Conservation (phyloP, 2,797 vertebrate species). For the Mus caroli region DNA sequence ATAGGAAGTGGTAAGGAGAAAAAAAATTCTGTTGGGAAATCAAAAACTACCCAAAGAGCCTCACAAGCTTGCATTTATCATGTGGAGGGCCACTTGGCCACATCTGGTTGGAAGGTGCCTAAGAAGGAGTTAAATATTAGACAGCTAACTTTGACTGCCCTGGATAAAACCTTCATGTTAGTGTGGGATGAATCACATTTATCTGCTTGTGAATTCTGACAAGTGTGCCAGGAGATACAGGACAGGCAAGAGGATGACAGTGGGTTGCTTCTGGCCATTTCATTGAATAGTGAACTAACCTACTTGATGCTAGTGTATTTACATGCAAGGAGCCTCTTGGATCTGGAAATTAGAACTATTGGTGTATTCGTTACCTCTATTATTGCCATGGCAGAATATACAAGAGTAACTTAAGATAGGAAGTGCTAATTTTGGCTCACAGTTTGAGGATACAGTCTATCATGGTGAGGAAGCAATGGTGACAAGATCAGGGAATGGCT, state of each 20-base stretch:
- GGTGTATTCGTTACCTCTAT: background rate
- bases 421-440: background rate
- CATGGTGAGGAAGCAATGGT: background rate
- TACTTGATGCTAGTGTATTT: background rate
- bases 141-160: background rate
- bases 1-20: background rate
- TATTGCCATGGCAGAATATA: background rate
- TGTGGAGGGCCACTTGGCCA: background rate
- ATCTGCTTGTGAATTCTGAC: background rate
- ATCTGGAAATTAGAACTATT: background rate
- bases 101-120: background rate
- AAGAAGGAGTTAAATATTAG: constrained; percentile 12
- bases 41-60: background rate
- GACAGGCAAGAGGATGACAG: background rate
- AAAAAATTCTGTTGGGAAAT: background rate
- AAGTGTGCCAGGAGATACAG: background rate
- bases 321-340: background rate
- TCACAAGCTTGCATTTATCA: background rate
- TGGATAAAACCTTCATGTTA: background rate
- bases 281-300: background rate
- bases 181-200: background rate
- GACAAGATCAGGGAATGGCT: too few relatives aligned
- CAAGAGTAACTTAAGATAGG: background rate
- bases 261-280: background rate
- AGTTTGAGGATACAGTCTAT: background rate